Base-by-base conservation (phyloP, 1,140 invertebrate species). In the Leptinotarsa texana region DNA sequence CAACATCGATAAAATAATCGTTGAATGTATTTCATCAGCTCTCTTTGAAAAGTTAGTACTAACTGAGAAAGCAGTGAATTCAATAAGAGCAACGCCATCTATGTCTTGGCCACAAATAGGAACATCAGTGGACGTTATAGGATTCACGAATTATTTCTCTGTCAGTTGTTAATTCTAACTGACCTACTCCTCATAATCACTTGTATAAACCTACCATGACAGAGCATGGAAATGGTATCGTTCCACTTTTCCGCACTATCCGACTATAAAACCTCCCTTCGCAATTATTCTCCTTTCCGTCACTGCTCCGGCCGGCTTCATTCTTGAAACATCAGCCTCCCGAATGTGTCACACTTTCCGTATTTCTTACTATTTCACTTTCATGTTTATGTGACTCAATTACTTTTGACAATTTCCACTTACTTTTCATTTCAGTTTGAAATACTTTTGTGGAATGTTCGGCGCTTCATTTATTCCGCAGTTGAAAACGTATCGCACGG, bases 351-450 rank as follows among this genome's bases (percentile, higher is more conserved):
- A 17, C 68, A 69, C 33, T 69, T 18, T 47, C 68, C 24, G 42
- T 69, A 49, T 49, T 69, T 18, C 68, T 63, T 27, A 27, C 21
- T 72, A 72, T 72, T 63, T 63, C 72, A 13, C 33, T 74, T 74
- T 74, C 72, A 74, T 74, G 72, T 74, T 74, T 74, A 74, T 69
- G 65, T 11, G 47, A 67, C 33, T 68, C 65, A 74, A 74, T 74
- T 74, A 67, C 42, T 74, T 68, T 24, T 33, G 63, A 51, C 72
- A 74, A 74, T 74, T 57, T 27, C 42, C 72, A 51, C 65, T 67
- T 74, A 74, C 72, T 67, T 66, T 72, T 67, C 72, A 74, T 74
- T 57, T 68, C 13, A 67, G 17, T 74, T 68, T 22, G 22, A 63
- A 65, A 72, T 72, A 72, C 61, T 72, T 72, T 48, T 72, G 70